Percentiles rank a stretch among this genome's conserved stretches.
phyloP scores from a whole-genome alignment of 2,113 vertebrate genomes.

The Turnix velox region DNA sequence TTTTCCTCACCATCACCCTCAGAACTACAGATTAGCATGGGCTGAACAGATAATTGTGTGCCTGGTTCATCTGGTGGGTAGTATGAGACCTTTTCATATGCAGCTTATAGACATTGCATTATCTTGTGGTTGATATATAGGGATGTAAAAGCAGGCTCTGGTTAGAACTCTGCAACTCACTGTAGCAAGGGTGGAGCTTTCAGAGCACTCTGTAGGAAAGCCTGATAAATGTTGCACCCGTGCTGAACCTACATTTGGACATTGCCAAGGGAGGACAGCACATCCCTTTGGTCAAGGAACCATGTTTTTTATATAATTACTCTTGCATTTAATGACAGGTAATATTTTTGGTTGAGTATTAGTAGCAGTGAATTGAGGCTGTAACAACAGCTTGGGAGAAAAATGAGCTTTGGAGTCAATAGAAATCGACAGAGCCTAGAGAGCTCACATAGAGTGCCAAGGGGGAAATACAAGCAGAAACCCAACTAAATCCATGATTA shows the following conservation, averaged over 20 bases:
- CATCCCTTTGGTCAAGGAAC: background rate
- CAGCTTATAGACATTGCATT: background rate
- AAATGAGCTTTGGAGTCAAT: background rate
- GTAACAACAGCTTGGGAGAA: background rate
- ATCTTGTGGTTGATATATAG: background rate
- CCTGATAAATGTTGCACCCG: background rate
- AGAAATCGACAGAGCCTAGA: background rate
- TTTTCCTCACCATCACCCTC: background rate
- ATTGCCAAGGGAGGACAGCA: background rate
- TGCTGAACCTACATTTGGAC: background rate
- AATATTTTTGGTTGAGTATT: background rate
- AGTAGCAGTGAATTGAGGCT: background rate
- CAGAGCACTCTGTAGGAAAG: background rate
- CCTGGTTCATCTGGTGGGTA: background rate
- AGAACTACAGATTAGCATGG: background rate
- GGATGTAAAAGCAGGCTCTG: background rate
- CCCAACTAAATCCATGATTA: background rate
- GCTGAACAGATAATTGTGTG: background rate
- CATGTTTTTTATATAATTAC: background rate
- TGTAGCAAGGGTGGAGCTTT: background rate
- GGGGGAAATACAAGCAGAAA: background rate
- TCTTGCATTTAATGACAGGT: background rate
- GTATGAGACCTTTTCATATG: background rate
- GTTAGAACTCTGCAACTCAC: background rate
- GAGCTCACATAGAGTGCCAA: background rate